Evolutionary conservation across 2,888 invertebrate species (phyloP).

Genomic region (Sussaba pulchella): DNA sequence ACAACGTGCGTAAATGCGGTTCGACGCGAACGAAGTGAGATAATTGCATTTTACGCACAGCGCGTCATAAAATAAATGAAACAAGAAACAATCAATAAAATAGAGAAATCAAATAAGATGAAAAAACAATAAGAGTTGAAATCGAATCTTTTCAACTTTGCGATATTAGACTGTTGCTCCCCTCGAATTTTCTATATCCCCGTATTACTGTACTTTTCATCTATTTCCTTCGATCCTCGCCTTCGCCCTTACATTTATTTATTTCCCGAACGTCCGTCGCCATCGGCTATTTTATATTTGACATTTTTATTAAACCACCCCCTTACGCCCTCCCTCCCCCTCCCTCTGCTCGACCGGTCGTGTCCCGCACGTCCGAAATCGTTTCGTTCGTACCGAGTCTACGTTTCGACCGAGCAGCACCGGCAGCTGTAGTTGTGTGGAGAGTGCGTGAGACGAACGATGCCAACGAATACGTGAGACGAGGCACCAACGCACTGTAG

Average conservation of each 20-base stretch:
- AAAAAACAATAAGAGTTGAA: neutral
- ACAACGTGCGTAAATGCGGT: too few species aligned
- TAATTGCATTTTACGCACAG: too few species aligned
- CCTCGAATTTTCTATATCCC: slow-evolving; percentile 39
- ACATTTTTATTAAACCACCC: slow-evolving; percentile 84
- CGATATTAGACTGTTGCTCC: slow-evolving; percentile 62
- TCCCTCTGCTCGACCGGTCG: slow-evolving; percentile 54
- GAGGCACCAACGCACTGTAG: slow-evolving; percentile 45
- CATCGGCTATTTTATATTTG: slow-evolving; percentile 84
- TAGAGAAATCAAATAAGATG: slow-evolving; percentile 6
- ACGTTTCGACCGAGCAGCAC: slow-evolving; percentile 28
- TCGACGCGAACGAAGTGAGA: too few species aligned
- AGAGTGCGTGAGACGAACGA: slow-evolving; percentile 59
- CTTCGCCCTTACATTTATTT: slow-evolving; percentile 81
- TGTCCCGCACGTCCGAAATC: slow-evolving; percentile 61
- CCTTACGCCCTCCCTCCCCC: too few species aligned
- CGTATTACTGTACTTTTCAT: slow-evolving; percentile 47
- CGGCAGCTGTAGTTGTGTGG: slow-evolving; percentile 29
- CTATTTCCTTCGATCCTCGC: slow-evolving; percentile 45
- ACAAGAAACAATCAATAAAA: too few species aligned
- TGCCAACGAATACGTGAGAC: slow-evolving; percentile 28
- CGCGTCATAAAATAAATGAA: too few species aligned
- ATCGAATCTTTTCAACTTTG: slow-evolving; percentile 7
- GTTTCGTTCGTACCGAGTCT: slow-evolving; percentile 44
- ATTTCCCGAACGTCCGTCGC: slow-evolving; percentile 82